Evolutionary conservation across 2,797 vertebrate species (phyloP).

Genomic region (Anas flavirostris): DNA sequence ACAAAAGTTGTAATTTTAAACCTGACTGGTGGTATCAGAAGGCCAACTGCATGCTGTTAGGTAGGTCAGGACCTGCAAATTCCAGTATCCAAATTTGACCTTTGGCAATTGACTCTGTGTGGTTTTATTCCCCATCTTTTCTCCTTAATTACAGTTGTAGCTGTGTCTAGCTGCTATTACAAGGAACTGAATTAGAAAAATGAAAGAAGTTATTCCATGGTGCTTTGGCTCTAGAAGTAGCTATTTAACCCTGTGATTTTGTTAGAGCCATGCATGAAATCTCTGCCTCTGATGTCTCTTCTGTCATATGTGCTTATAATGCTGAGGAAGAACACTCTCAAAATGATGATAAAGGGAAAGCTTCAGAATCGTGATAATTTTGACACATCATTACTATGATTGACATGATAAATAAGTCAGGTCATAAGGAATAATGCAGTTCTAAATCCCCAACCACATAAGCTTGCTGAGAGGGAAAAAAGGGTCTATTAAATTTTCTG

Average conservation of each 20-base stretch:
- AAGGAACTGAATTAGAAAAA: constrained; percentile 39
- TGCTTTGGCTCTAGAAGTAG: background rate
- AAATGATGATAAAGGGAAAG: constrained; percentile 31
- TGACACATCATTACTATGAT: constrained; percentile 50
- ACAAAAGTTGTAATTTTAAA: constrained; percentile 29
- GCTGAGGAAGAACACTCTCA: constrained; percentile 13
- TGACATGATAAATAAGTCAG: constrained; percentile 55
- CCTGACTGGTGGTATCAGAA: constrained; percentile 2
- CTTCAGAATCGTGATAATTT: constrained; percentile 45
- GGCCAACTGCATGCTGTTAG: background rate
- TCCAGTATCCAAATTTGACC: constrained; percentile 40
- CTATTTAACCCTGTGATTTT: constrained; percentile 42
- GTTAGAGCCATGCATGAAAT: constrained; percentile 5
- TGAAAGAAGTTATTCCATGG: constrained; percentile 33
- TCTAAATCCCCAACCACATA: constrained; percentile 32
- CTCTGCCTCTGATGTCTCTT: constrained; percentile 1
- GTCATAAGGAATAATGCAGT: constrained; percentile 55
- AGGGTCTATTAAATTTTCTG: constrained; percentile 49
- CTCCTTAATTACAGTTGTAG: constrained; percentile 37
- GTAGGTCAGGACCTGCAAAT: constrained; percentile 9
- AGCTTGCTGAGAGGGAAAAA: constrained; percentile 46
- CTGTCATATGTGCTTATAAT: background rate
- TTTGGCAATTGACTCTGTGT: constrained; percentile 5
- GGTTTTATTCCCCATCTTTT: constrained; percentile 21
- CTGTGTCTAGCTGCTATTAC: background rate